These are phyloP conservation scores for Protodeltote pygarga DNA, from an alignment of 2,888 invertebrate species.

Conservation along the genomic window DNA sequence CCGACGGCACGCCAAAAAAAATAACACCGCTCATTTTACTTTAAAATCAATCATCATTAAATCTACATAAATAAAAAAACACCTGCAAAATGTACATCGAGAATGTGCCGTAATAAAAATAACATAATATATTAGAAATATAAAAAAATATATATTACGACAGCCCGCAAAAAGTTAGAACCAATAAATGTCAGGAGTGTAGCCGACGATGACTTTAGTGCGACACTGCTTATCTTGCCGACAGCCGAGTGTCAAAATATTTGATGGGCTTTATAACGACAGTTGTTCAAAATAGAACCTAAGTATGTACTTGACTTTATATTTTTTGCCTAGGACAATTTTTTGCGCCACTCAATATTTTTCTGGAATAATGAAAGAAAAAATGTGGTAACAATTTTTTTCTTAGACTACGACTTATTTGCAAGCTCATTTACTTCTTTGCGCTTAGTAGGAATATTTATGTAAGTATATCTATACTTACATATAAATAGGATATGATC, in stretches of 20 bases:
- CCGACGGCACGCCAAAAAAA: not conserved
- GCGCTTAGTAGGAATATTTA: not conserved
- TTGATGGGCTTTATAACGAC: constrained; percentile 44
- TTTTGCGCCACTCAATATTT: constrained; percentile 21
- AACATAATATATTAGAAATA: constrained; percentile 37
- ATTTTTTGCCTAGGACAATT: constrained; percentile 16
- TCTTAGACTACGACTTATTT: too few relatives aligned
- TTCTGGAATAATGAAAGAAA: constrained; percentile 4
- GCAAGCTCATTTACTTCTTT: too few relatives aligned
- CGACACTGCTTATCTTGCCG: constrained; percentile 61
- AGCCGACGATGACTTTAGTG: constrained; percentile 58
- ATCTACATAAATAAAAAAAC: constrained; percentile 28
- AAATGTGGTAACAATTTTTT: too few relatives aligned
- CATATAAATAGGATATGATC: too few relatives aligned
- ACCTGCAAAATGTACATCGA: constrained; percentile 42
- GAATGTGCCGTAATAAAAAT: constrained; percentile 28
- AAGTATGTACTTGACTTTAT: constrained; percentile 27
- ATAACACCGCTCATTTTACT: constrained; percentile 6
- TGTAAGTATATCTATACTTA: too few relatives aligned
- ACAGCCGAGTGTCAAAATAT: constrained; percentile 68
- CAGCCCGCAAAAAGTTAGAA: constrained; percentile 51
- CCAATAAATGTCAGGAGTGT: constrained; percentile 59
- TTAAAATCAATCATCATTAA: constrained; percentile 45
- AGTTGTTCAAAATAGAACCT: constrained; percentile 29
- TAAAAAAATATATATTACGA: constrained; percentile 49